Base-by-base conservation (phyloP, 2,797 vertebrate genomes). In the Buphagus erythrorhynchus region DNA sequence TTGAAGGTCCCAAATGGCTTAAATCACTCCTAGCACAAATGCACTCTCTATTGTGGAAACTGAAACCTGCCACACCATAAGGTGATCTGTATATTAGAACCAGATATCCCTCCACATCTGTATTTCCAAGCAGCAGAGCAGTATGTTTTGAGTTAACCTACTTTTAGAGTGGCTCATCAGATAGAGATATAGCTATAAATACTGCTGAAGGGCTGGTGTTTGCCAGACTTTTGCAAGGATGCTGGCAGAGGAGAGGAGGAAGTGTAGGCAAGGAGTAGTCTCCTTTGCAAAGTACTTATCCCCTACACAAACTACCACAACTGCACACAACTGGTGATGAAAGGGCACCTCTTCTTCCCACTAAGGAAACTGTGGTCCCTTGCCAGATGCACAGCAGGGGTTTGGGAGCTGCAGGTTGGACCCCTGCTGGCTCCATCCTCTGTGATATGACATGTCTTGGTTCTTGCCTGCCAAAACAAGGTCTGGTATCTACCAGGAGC, bases 21-120 rank as follows among this genome's bases (percentile, higher is more conserved):
- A 96, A 96, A 96, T 96, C 90, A 97, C 93, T 96, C 86, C 52
- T 92, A 95, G 96, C 91, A 85, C 77, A 96, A 97, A 97, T 93
- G 93, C 88, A 94, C 93, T 96, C 95, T 94, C 96, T 97, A 93
- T 97, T 95, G 96, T 96, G 96, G 97, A 97, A 97, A 97, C 96
- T 90, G 91, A 97, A 97, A 97, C 89, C 97, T 96, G 93, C 94
- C 94, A 95, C 95, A 96, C 90, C 94, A 93, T 94, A 97, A 97
- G 96, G 96, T 96, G 95, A 97, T 95, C 95, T 68, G 59, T 94
- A 96, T 94, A 97, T 97, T 97, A 94, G 95, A 95, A 96, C 91
- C 93, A 97, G 96, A 97, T 95, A 97, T 91, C 71, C 94, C 74
- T 80, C 89, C 92, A 87, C 93, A 88, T 96, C 94, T 95, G 92